Conservation (phyloP, 1,140 invertebrate species). For the Drosophila sucinea region DNA sequence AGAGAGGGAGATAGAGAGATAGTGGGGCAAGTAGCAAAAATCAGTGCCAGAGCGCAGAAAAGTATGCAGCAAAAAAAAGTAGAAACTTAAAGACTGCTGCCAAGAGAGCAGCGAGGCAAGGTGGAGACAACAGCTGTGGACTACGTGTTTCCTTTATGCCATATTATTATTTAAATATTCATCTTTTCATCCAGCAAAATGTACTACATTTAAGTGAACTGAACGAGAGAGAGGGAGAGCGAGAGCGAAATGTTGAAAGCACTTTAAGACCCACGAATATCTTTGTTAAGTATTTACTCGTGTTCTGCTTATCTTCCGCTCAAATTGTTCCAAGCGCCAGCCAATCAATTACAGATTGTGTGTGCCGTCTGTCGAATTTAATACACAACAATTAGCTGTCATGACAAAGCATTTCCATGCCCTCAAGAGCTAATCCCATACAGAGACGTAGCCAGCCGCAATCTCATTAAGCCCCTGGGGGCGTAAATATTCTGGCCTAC, state of each 20-base stretch:
- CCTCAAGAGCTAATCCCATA: not conserved
- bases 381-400: slow-evolving; percentile 25
- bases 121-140: slow-evolving; percentile 21
- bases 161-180: slow-evolving; percentile 14
- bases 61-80: slow-evolving; percentile 42
- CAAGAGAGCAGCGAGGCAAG: not conserved
- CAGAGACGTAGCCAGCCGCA: slow-evolving; percentile 10
- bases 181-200: not conserved
- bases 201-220: slow-evolving; percentile 4
- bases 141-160: not conserved
- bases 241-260: not conserved
- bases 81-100: slow-evolving; percentile 39
- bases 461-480: slow-evolving; percentile 3
- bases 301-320: slow-evolving; percentile 8
- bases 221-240: not conserved
- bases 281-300: slow-evolving; percentile 5
- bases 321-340: slow-evolving; percentile 4
- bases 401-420: slow-evolving; percentile 17
- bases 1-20: not conserved
- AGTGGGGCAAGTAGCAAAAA: slow-evolving; percentile 24
- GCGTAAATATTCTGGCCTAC: not conserved
- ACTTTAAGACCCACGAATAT: slow-evolving; percentile 7
- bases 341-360: slow-evolving; percentile 20
- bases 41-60: slow-evolving; percentile 50
- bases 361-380: slow-evolving; percentile 17